These are phyloP conservation scores for Enteromius afrohamiltoni DNA, from an alignment of 2,797 vertebrate genomes.

Conservation along the genomic window DNA sequence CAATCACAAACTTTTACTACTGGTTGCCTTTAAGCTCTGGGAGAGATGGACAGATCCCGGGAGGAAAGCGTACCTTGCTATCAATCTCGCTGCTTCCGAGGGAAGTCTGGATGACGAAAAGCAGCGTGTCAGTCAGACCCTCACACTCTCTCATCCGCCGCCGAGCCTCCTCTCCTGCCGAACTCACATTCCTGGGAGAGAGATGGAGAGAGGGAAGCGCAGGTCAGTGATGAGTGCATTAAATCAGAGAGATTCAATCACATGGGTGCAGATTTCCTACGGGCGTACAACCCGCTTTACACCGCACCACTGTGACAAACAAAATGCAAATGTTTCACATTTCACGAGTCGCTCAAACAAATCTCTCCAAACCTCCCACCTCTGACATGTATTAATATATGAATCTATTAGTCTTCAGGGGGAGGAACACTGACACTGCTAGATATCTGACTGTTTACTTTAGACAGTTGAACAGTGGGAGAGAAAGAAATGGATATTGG, in stretches of 20 bases:
- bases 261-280: not conserved
- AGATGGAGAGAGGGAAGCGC: not conserved
- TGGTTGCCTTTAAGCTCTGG: slow-evolving; percentile 22
- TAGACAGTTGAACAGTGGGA: not conserved
- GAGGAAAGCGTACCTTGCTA: slow-evolving; percentile 84
- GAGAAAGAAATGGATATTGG: slow-evolving; percentile 35
- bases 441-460: slow-evolving; percentile 33
- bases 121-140: slow-evolving; percentile 87
- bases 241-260: slow-evolving; percentile 34
- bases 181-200: slow-evolving; percentile 88
- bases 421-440: slow-evolving; percentile 37
- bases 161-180: slow-evolving; percentile 89
- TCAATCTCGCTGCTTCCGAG: slow-evolving; percentile 92
- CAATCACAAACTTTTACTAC: slow-evolving; percentile 27
- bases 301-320: slow-evolving; percentile 29
- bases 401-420: slow-evolving; percentile 43
- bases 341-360: slow-evolving; percentile 48
- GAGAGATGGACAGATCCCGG: slow-evolving; percentile 3
- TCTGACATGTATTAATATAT: slow-evolving; percentile 53
- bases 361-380: slow-evolving; percentile 38
- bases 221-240: slow-evolving; percentile 36
- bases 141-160: slow-evolving; percentile 91
- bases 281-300: not conserved
- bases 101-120: slow-evolving; percentile 89
- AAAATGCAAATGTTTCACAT: slow-evolving; percentile 50